Evolutionary conservation across 2,797 vertebrate species (phyloP).

Genomic region (Chelidonichthys spinosus): DNA sequence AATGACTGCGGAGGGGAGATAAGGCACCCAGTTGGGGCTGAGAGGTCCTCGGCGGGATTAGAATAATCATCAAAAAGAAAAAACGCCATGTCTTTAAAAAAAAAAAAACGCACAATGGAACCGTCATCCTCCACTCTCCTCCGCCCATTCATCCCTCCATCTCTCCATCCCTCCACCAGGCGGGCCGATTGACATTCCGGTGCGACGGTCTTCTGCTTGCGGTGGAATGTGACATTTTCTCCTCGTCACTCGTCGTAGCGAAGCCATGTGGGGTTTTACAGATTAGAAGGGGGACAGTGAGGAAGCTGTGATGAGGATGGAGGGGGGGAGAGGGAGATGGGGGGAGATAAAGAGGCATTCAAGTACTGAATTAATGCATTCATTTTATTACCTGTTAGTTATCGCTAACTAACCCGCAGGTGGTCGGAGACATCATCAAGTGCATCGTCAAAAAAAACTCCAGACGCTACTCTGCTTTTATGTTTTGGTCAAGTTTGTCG

Average conservation of each 20-base stretch:
- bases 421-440: no score
- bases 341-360: constrained; percentile 25
- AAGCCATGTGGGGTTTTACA: constrained; percentile 62
- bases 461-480: no score
- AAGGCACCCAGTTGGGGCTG: constrained; percentile 82
- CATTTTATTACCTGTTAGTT: no score
- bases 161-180: constrained; percentile 31
- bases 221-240: constrained; percentile 69
- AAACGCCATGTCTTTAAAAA: constrained; percentile 79
- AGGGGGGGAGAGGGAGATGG: constrained; percentile 15
- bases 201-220: constrained; percentile 55
- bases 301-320: constrained; percentile 38
- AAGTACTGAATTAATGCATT: constrained; percentile 44
- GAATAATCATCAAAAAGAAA: constrained; percentile 88
- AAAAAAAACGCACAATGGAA: constrained; percentile 80
- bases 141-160: constrained; percentile 41
- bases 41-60: constrained; percentile 86
- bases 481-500: no score
- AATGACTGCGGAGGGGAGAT: constrained; percentile 88
- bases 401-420: no score
- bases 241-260: constrained; percentile 42
- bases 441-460: no score
- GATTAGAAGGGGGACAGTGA: constrained; percentile 61
- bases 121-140: constrained; percentile 53
- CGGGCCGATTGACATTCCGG: constrained; percentile 71